Evolutionary conservation across 2,113 vertebrate genomes (phyloP), one percentile per base, ranked within the genome.

Genomic region (Thunnus maccoyii): DNA sequence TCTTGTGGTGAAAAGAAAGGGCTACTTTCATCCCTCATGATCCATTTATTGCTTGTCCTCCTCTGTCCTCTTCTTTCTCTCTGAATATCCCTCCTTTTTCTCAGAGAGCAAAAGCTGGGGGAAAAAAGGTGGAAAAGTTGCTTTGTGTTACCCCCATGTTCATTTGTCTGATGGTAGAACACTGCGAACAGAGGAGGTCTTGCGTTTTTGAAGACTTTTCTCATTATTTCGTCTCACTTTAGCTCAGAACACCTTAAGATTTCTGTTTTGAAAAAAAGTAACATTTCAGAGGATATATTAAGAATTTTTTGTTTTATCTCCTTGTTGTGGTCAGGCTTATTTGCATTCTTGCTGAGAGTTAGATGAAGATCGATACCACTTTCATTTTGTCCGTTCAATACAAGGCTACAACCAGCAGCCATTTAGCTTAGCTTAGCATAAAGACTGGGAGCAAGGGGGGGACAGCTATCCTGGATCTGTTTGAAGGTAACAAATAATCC

Each of bases 1-100:
- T 86, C 54, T 67, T 46, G 58, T 70, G 76, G 68, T 69, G 57
- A 32, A 84, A 78, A 76, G 74, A 64, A 77, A 48, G 41, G 27
- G 11, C 22, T 60, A 15, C 44, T 63, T 91, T 80, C 67, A 64
- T 65, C 52, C 66, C 87, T 85, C 85, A 76, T 87, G 57, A 87
- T 86, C 76, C 82, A 78, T 82, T 85, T 70, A 88, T 86, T 62
- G 57, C 72, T 17, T 14, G 14, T 60, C 67, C 32, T 83, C 55
- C 22, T 56, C 51, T 63, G 55, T 60, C 48, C 60, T 61, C 30
- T 68, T 46, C 67, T 44, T 58, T 27, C 36, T 63, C n/a, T 22
- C 50, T 60, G 62, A 61, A 41, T 27, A 50, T 60, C 12, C 3
- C 5, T 47, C 3, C 18, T 48, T 41, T 25, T 41, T 41, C 18